A percentile compares a stretch with the other conserved stretches of the same genome.
These are phyloP conservation scores for Ibycter americanus DNA, from an alignment of 2,797 vertebrate genomes.

Conservation along the genomic window DNA sequence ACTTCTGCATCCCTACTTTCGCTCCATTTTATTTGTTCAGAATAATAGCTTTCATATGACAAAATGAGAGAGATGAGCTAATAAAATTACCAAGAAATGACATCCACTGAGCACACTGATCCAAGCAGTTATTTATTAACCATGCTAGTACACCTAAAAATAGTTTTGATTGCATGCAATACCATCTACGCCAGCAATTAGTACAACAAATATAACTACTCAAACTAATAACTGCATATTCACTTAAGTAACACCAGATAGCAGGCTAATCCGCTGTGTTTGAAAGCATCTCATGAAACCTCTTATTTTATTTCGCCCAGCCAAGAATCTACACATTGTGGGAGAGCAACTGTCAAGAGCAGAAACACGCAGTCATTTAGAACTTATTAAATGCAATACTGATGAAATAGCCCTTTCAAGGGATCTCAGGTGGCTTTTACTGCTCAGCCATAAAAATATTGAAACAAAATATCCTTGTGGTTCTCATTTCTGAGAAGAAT, in stretches of 20 bases:
- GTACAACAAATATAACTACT: neutral
- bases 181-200: constrained; percentile 9
- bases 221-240: neutral
- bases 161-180: neutral
- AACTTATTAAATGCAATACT: neutral
- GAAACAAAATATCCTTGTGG: neutral
- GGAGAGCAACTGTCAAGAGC: neutral
- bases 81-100: constrained; percentile 30
- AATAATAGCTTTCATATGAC: neutral
- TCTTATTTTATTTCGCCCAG: neutral
- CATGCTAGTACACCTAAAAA: neutral
- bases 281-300: neutral
- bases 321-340: neutral
- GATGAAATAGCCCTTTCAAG: neutral
- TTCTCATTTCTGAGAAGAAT: neutral
- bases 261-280: neutral
- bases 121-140: neutral
- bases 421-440: neutral
- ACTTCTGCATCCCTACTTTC: neutral
- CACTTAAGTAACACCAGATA: neutral
- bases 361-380: neutral
- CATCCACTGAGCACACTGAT: neutral
- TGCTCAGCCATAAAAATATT: neutral
- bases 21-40: neutral
- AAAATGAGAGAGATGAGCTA: constrained; percentile 15